Base-by-base conservation (phyloP, 2,888 invertebrate genomes). In the Neria commutata region DNA sequence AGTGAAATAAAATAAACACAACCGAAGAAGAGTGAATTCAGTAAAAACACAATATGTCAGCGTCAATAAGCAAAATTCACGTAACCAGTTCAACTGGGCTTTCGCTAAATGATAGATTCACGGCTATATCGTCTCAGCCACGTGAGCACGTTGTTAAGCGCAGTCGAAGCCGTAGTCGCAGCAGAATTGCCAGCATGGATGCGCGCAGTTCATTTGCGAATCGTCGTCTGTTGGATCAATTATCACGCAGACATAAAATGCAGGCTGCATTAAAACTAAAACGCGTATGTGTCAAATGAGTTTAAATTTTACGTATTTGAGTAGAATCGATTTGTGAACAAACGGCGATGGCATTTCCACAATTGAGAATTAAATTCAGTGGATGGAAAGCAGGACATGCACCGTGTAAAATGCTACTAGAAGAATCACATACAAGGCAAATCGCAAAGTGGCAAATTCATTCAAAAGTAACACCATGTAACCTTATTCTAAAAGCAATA, bases 21-120 rank as follows among this genome's bases (percentile, higher is more conserved):
- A 8, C 37, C 2, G 25, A 53, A 21, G 26, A 6, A 33, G 37
- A 47, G 19, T 17, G 19, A 26, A 37, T 4, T 42, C 14, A 19
- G 56, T 47, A 54, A 72, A 72, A 68, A 67, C 65, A 45, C 67
- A 69, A 10, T 4, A 17, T 6, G 10, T 14, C 24, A 29, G 56
- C 67, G 37, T 54, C 62, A 25, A 60, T 67, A 60, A 74, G 70
- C 55, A 74, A 72, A 69, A 76, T 76, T 53, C 75, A 78, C 61
- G 70, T 75, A 2, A 79, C 84, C 29, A 83, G 83, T 54, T 80
- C 85, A 14, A 87, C 87, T 11, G 76, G 75, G 56, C 74, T 83
- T 59, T 78, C 82, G 24, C 66, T 83, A 17, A 83, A 83, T 64
- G 83, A 83, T 58, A 79, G 83, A 23, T 83, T 83, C 56, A 81